phyloP scores from a whole-genome alignment of 2,113 vertebrate species.

The Phrynosoma platyrhinos region DNA sequence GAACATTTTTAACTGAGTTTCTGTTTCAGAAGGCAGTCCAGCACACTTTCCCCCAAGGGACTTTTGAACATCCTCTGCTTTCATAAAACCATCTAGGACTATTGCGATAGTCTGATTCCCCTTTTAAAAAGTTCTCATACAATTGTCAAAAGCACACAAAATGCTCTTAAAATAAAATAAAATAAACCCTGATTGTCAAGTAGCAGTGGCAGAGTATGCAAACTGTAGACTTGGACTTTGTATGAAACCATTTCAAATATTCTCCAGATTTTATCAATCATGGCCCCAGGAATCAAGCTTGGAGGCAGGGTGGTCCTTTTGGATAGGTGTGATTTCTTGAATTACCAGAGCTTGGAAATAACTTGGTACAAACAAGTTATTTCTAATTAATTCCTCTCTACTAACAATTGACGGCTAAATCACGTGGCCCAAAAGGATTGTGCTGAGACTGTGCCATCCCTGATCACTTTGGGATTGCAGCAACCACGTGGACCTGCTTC shows the following conservation, averaged over 20 bases:
- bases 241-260: not conserved
- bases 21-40: no score
- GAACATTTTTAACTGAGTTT: not conserved
- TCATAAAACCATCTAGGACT: not conserved
- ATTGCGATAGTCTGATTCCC: not conserved
- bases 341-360: not conserved
- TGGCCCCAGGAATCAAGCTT: not conserved
- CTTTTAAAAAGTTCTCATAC: not conserved
- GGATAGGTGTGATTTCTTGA: not conserved
- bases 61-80: not conserved
- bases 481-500: no score
- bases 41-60: not conserved
- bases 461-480: no score
- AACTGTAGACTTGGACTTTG: not conserved
- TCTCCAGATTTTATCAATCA: not conserved
- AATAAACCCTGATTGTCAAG: not conserved
- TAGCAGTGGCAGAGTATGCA: not conserved
- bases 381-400: no score
- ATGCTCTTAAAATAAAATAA: not conserved
- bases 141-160: not conserved
- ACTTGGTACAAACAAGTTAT: no score
- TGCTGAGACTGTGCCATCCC: no score
- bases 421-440: no score
- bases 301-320: not conserved
- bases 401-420: no score